Conservation (phyloP, 2,888 invertebrate genomes). For the Harpagoxenus sublaevis region DNA sequence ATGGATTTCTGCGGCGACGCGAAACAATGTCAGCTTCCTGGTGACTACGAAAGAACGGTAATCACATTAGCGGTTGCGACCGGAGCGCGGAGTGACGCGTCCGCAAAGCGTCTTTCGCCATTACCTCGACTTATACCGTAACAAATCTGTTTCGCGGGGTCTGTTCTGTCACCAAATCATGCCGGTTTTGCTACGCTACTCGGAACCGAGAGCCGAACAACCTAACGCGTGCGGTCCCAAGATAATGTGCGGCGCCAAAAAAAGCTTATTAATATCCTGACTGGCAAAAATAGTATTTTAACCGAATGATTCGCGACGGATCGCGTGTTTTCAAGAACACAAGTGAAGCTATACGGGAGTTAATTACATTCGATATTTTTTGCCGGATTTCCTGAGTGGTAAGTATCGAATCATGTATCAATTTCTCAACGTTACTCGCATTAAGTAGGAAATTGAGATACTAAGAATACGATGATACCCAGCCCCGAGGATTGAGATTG, state of each 20-base stretch:
- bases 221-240: neutral
- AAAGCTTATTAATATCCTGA: constrained; percentile 49
- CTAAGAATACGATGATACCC: neutral
- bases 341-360: neutral
- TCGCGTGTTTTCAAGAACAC: constrained; percentile 17
- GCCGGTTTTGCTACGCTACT: constrained; percentile 27
- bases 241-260: constrained; percentile 12
- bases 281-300: constrained; percentile 38
- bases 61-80: constrained; percentile 68
- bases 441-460: constrained; percentile 24
- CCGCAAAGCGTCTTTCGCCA: constrained; percentile 64
- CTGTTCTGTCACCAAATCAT: constrained; percentile 75
- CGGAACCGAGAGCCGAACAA: neutral
- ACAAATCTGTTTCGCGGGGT: constrained; percentile 74
- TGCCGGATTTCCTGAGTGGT: neutral
- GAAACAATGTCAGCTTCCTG: constrained; percentile 53
- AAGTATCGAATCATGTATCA: constrained; percentile 23
- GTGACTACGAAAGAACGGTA: constrained; percentile 58
- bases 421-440: neutral
- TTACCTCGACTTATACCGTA: constrained; percentile 73
- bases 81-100: constrained; percentile 63
- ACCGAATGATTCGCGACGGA: constrained; percentile 41
- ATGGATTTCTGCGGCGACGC: constrained; percentile 49
- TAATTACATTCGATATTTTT: constrained; percentile 29
- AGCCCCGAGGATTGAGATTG: neutral